Evolutionary conservation across 2,888 invertebrate genomes (phyloP), one percentile per base, ranked within the genome.

Genomic region (Patella depressa): DNA sequence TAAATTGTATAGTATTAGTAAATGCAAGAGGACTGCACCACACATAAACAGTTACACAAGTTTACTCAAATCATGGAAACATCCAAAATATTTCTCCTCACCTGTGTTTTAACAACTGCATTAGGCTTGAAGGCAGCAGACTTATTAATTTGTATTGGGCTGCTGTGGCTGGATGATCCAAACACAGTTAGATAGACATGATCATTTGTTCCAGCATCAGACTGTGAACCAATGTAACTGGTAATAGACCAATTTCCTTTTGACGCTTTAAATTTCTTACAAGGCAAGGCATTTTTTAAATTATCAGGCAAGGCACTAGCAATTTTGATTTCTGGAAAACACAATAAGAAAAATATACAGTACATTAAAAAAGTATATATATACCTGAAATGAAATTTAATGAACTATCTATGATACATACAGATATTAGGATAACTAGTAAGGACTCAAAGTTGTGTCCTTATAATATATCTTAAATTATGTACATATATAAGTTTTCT

Each of bases 111-210:
- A 17, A 86, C 80, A 53, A 82, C 69, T 34, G 87, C 84, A 19
- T 88, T 87, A 45, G 86, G 82, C 74, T 82, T 83, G 11, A 89
- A 77, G n/a, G 82, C 82, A 29, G 81, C 83, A 73, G 84, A 81
- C 9, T 82, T 80, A 81, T 88, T 88, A 53, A 89, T 76, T 24
- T 83, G 83, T 55, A 86, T 80, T 54, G 88, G 86, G 45, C 85
- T 84, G 5, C 89, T 86, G 73, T 87, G 85, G 15, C 87, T 87
- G 53, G 85, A 86, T 24, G 87, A 81, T 55, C 90, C 90, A 85
- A 88, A 90, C 72, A 89, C 82, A 57, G 88, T 85, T 75, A 90
- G 76, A 74, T 78, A 75, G 7, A 90, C 86, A 17, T 83, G 81
- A 72, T 87, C 87, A 15, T 73, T 79, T 19, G 88, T 86, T 24